Conservation (phyloP, 2,797 vertebrate species). For the Lemur catta region DNA sequence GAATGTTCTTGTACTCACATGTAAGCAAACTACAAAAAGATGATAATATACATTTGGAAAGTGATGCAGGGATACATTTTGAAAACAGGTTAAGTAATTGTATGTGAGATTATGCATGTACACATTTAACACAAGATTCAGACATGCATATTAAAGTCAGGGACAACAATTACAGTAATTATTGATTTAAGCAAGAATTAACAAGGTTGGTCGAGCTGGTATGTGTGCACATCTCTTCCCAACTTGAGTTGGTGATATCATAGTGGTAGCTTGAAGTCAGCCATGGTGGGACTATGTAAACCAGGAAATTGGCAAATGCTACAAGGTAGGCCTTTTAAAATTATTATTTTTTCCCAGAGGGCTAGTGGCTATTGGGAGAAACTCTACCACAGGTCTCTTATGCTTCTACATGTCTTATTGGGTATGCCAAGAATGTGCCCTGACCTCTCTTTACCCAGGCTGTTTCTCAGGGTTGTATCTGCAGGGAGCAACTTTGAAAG, state of each 20-base stretch:
- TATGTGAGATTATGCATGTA: background rate
- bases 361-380: background rate
- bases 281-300: background rate
- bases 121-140: background rate
- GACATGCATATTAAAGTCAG: background rate
- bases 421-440: background rate
- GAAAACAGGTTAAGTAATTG: background rate
- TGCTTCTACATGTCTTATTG: background rate
- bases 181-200: background rate
- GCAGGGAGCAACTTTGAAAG: background rate
- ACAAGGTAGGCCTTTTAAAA: background rate
- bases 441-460: background rate
- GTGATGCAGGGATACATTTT: background rate
- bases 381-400: background rate
- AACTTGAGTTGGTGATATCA: background rate
- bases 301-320: background rate
- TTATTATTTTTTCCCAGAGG: background rate
- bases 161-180: background rate
- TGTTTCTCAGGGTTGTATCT: background rate
- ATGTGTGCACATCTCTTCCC: background rate
- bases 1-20: background rate
- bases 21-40: background rate
- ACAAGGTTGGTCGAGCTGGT: background rate
- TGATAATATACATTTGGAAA: background rate
- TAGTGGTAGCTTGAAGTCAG: background rate